These are phyloP conservation scores for Drymodes brunneopygia DNA, from an alignment of 2,113 vertebrate genomes.

Conservation along the genomic window DNA sequence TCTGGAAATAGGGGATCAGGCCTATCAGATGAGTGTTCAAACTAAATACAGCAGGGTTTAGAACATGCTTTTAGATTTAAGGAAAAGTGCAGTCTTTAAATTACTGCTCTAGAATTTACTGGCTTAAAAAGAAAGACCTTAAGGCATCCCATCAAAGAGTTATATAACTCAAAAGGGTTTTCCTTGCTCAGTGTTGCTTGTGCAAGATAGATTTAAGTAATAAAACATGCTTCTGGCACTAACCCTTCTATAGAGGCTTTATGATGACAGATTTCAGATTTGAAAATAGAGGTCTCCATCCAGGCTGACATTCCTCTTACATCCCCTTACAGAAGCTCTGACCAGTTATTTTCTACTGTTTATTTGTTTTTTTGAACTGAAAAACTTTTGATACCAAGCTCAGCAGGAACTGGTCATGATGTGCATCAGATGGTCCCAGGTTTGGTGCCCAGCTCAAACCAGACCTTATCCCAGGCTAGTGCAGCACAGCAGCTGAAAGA, in stretches of 20 bases:
- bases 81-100: conserved; percentile 37
- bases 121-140: conserved; percentile 50
- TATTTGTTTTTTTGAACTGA: neutral
- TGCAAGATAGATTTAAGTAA: conserved; percentile 52
- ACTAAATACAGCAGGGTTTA: conserved; percentile 36
- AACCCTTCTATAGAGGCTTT: neutral
- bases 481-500: neutral
- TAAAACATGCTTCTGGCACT: conserved; percentile 31
- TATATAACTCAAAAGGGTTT: conserved; percentile 35
- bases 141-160: conserved; percentile 18
- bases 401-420: neutral
- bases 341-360: neutral
- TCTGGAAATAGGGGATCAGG: neutral
- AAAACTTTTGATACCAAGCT: neutral
- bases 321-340: neutral
- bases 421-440: neutral
- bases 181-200: conserved; percentile 33
- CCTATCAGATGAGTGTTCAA: neutral
- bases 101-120: conserved; percentile 46
- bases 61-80: conserved; percentile 43
- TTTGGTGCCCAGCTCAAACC: neutral
- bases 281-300: neutral
- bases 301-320: neutral
- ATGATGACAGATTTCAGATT: neutral
- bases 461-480: neutral